phyloP scores from a whole-genome alignment of 2,113 vertebrate genomes.

The Gracilinanus agilis region DNA sequence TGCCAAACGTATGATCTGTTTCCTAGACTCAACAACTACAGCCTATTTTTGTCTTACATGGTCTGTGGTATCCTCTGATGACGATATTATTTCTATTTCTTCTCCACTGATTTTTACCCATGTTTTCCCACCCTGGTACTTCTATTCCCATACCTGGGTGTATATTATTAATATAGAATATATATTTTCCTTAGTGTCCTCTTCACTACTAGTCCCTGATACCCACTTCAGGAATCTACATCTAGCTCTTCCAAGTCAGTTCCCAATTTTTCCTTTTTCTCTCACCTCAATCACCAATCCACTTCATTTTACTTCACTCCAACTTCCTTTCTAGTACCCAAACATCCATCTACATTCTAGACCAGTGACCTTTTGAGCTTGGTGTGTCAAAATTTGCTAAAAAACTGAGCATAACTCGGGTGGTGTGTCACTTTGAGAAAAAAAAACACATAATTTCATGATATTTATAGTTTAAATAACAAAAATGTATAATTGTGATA shows the following conservation, averaged over 20 bases:
- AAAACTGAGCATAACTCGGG: too few species aligned
- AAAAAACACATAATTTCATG: too few species aligned
- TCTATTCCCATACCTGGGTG: not conserved
- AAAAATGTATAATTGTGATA: too few species aligned
- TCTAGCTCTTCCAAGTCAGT: not conserved
- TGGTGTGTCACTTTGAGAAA: too few species aligned
- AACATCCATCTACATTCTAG: not conserved
- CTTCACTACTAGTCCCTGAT: not conserved
- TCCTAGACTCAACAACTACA: not conserved
- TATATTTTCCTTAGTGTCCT: not conserved
- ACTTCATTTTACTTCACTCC: not conserved
- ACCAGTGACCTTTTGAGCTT: too few species aligned
- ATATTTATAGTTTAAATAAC: too few species aligned
- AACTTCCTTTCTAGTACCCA: not conserved
- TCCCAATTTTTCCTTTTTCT: not conserved
- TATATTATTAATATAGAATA: not conserved
- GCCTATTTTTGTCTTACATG: not conserved
- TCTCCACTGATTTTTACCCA: not conserved
- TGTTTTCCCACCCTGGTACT: not conserved
- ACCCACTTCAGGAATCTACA: not conserved
- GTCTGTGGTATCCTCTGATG: not conserved
- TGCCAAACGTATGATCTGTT: not conserved
- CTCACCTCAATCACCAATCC: not conserved
- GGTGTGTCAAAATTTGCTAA: too few species aligned
- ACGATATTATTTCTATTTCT: not conserved